Conservation (phyloP, 2,888 invertebrate species). For the Phyllotreta striolata region DNA sequence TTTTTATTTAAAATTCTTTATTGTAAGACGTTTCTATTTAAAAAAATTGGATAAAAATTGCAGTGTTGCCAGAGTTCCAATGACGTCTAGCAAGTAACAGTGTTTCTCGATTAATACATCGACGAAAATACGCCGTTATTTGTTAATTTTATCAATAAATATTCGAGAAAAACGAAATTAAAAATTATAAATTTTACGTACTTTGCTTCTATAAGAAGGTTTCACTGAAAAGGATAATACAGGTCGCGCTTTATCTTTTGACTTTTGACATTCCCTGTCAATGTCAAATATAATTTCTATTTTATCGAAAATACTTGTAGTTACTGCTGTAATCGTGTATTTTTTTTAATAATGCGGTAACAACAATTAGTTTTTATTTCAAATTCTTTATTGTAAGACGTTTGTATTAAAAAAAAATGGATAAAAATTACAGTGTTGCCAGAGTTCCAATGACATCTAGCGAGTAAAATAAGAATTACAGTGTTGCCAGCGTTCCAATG, state of each 20-base stretch:
- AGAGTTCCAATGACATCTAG: too few species aligned
- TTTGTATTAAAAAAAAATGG: too few species aligned
- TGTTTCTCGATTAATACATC: not conserved
- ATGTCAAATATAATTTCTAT: too few species aligned
- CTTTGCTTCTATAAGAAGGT: not conserved
- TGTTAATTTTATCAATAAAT: not conserved
- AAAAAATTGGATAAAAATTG: not conserved
- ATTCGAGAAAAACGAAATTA: too few species aligned
- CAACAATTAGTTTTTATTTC: too few species aligned
- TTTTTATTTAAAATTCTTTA: too few species aligned
- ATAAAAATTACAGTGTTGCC: not conserved
- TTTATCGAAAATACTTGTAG: too few species aligned
- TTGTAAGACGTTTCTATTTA: too few species aligned
- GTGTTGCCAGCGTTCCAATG: not conserved
- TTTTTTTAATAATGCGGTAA: too few species aligned
- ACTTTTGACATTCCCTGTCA: not conserved
- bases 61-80: not conserved
- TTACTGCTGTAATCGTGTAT: too few species aligned
- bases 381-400: too few species aligned
- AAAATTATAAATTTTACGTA: conserved; percentile 12
- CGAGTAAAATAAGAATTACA: not conserved
- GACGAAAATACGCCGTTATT: conserved; percentile 12
- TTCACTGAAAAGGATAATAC: conserved; percentile 25
- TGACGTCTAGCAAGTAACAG: not conserved
- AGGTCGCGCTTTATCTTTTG: conserved; percentile 40